Conservation (phyloP, 2,888 invertebrate genomes). For the Agelastica alni region DNA sequence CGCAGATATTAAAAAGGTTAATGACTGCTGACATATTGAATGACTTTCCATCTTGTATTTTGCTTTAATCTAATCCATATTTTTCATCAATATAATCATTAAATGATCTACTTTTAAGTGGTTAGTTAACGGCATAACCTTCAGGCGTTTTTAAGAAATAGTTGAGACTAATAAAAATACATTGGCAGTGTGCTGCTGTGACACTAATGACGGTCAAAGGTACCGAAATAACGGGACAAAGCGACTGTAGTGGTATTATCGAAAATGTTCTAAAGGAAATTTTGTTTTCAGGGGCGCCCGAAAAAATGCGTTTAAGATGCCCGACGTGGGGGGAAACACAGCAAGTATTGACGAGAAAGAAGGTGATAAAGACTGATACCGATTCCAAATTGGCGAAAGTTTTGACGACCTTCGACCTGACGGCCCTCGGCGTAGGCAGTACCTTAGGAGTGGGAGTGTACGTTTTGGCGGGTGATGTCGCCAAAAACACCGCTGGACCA, state of each 20-base stretch:
- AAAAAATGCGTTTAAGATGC: constrained; percentile 36
- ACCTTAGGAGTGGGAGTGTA: constrained; percentile 91
- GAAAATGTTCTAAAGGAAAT: background rate
- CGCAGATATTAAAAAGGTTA: too few species aligned
- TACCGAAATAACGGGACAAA: too few species aligned
- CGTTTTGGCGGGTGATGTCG: constrained; percentile 83
- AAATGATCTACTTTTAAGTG: too few species aligned
- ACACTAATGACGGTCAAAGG: too few species aligned
- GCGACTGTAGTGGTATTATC: background rate
- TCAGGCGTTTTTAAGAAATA: too few species aligned
- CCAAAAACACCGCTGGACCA: constrained; percentile 81
- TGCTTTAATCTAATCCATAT: too few species aligned
- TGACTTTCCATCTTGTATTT: too few species aligned
- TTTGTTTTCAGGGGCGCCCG: constrained; percentile 27
- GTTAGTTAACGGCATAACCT: too few species aligned
- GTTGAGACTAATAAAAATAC: too few species aligned
- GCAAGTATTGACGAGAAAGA: constrained; percentile 54
- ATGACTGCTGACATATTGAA: too few species aligned
- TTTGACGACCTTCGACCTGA: constrained; percentile 79
- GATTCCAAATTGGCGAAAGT: constrained; percentile 69
- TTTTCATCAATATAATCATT: too few species aligned
- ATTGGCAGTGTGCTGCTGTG: too few species aligned
- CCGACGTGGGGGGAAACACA: constrained; percentile 44
- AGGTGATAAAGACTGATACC: constrained; percentile 54
- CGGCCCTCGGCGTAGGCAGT: constrained; percentile 80